Evolutionary conservation across 2,888 invertebrate genomes (phyloP).

Genomic region (Clostera curtula): DNA sequence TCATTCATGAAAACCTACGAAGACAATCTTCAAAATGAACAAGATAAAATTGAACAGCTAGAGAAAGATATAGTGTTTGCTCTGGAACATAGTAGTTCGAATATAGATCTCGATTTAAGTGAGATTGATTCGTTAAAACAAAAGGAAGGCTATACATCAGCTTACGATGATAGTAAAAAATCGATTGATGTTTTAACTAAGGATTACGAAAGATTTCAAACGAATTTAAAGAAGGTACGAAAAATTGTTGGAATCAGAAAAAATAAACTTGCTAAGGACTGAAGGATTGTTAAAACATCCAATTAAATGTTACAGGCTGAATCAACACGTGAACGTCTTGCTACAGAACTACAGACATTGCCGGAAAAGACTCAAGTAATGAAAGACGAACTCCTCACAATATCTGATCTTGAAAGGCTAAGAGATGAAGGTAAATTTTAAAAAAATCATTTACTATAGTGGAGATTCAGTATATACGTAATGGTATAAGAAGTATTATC

Average conservation of each 20-base stretch:
- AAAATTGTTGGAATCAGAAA: neutral
- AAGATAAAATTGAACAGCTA: constrained; percentile 75
- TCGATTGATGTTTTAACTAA: constrained; percentile 57
- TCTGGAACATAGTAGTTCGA: constrained; percentile 79
- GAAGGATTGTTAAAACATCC: neutral
- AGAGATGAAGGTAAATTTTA: constrained; percentile 72
- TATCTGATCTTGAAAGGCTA: constrained; percentile 76
- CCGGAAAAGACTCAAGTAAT: constrained; percentile 80
- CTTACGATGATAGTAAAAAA: constrained; percentile 68
- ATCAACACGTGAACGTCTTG: constrained; percentile 62
- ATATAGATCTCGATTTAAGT: constrained; percentile 76
- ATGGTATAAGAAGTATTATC: neutral
- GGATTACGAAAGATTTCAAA: constrained; percentile 76
- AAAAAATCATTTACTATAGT: no score
- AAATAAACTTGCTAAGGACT: neutral
- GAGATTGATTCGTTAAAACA: constrained; percentile 67
- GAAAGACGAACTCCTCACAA: constrained; percentile 76
- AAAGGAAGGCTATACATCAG: constrained; percentile 53
- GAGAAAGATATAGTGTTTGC: constrained; percentile 78
- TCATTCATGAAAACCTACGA: constrained; percentile 81
- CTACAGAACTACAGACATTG: constrained; percentile 77
- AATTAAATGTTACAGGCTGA: constrained; percentile 39
- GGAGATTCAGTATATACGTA: no score
- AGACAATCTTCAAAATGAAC: constrained; percentile 76
- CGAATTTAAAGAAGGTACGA: constrained; percentile 74